These are phyloP conservation scores for Rutpela maculata DNA, from an alignment of 2,888 invertebrate species.

Conservation along the genomic window DNA sequence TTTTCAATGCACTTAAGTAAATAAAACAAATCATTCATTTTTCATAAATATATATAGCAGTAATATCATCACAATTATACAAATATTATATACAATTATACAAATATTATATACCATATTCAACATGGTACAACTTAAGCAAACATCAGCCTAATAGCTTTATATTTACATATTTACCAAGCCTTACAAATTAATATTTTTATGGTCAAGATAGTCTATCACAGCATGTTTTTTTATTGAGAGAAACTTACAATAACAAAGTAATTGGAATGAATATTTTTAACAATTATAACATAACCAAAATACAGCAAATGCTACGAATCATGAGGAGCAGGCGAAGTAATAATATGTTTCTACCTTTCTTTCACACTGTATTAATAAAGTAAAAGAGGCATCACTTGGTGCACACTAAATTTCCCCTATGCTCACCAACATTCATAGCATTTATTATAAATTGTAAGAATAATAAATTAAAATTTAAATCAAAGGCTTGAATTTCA, in stretches of 20 bases:
- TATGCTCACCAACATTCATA: too few relatives aligned
- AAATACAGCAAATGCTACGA: too few relatives aligned
- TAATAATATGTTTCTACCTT: too few relatives aligned
- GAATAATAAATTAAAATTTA: too few relatives aligned
- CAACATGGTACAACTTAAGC: not conserved
- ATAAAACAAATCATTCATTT: conserved; percentile 19
- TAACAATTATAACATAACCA: not conserved
- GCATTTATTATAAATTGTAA: too few relatives aligned
- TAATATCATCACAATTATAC: conserved; percentile 11
- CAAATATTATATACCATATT: not conserved
- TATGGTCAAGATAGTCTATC: conserved; percentile 32
- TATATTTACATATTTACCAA: conserved; percentile 9
- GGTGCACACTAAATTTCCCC: too few relatives aligned
- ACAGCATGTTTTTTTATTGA: conserved; percentile 18
- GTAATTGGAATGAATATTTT: not conserved
- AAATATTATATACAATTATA: not conserved
- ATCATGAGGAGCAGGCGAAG: too few relatives aligned
- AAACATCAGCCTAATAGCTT: not conserved
- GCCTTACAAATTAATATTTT: not conserved
- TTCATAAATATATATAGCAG: not conserved
- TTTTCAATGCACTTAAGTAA: conserved; percentile 16
- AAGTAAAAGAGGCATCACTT: too few relatives aligned
- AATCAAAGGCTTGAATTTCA: too few relatives aligned
- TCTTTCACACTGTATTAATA: too few relatives aligned
- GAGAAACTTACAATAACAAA: not conserved